These are phyloP conservation scores for Chirona hameri DNA, from an alignment of 2,888 invertebrate species.

Conservation along the genomic window DNA sequence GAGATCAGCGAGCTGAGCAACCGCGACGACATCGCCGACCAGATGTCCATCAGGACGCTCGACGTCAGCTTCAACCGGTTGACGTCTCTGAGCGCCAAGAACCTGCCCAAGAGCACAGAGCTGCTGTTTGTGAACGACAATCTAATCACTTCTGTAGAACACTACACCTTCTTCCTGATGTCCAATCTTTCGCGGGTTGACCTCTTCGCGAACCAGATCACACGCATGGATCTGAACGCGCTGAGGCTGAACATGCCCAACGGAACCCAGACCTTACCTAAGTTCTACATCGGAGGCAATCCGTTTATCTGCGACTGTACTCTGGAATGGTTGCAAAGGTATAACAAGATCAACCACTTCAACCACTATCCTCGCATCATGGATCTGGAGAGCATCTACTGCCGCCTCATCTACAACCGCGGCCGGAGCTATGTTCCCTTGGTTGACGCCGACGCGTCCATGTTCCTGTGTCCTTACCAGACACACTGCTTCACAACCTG, in stretches of 20 bases:
- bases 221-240: slow-evolving; percentile 49
- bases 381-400: slow-evolving; percentile 77
- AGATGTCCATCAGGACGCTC: slow-evolving; percentile 71
- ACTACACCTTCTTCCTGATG: slow-evolving; percentile 84
- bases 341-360: slow-evolving; percentile 74
- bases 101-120: slow-evolving; percentile 78
- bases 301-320: slow-evolving; percentile 84
- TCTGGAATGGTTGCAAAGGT: slow-evolving; percentile 85
- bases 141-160: slow-evolving; percentile 74
- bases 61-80: slow-evolving; percentile 77
- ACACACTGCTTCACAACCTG: slow-evolving; percentile 81
- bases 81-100: slow-evolving; percentile 74
- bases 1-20: slow-evolving; percentile 77
- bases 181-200: slow-evolving; percentile 77
- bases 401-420: slow-evolving; percentile 73
- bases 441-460: slow-evolving; percentile 72
- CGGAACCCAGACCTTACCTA: slow-evolving; percentile 66
- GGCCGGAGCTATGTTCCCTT: slow-evolving; percentile 69
- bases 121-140: slow-evolving; percentile 75
- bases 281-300: slow-evolving; percentile 80
- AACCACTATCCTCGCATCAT: slow-evolving; percentile 75
- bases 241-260: slow-evolving; percentile 61
- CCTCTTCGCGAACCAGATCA: slow-evolving; percentile 74
- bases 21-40: slow-evolving; percentile 60
- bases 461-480: slow-evolving; percentile 79